Evolutionary conservation across 2,113 vertebrate genomes (phyloP), one percentile per base, ranked within the genome.

Genomic region (Morone saxatilis): DNA sequence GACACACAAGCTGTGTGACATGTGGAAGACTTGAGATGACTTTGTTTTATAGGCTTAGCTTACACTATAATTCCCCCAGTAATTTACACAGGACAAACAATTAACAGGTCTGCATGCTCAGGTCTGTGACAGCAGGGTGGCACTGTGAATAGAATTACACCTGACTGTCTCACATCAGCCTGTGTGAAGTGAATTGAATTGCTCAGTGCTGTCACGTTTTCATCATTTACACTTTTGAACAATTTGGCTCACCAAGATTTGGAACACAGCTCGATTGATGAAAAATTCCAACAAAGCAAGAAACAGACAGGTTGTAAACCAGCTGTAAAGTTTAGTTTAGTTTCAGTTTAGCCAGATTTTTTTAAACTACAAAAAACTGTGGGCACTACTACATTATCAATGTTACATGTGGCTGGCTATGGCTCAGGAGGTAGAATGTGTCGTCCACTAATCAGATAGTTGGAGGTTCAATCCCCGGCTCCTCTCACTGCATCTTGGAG

Each of bases 71-170:
- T 87, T 87, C 86, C 76, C 76, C 14, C 77, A 71, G 71, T 56
- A 68, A 72, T 81, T 88, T 85, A 78, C 76, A 80, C 71, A 57
- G 78, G 79, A 57, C 81, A 74, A 50, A 66, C 79, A 92, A 89
- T 92, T 92, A 93, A 85, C 74, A 82, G 72, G 68, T 60, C 54
- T 51, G 65, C 75, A 73, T 78, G 62, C 57, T 53, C 69, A 45
- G n/a, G 57, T 60, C 81, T 22, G 45, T 25, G 83, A 53, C 74
- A 71, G 62, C 19, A 59, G 87, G 69, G 56, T 70, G 25, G 76
- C 77, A 54, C 54, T 66, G 88, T 85, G 90, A 90, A 50, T 87
- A 70, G 78, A 87, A 91, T 84, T 83, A 78, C 76, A 76, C 73
- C 84, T 31, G 41, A 36, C 31, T 51, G 75, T 54, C 25, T 78